Evolutionary conservation across 2,113 vertebrate genomes (phyloP).

Genomic region (Sturnira hondurensis): DNA sequence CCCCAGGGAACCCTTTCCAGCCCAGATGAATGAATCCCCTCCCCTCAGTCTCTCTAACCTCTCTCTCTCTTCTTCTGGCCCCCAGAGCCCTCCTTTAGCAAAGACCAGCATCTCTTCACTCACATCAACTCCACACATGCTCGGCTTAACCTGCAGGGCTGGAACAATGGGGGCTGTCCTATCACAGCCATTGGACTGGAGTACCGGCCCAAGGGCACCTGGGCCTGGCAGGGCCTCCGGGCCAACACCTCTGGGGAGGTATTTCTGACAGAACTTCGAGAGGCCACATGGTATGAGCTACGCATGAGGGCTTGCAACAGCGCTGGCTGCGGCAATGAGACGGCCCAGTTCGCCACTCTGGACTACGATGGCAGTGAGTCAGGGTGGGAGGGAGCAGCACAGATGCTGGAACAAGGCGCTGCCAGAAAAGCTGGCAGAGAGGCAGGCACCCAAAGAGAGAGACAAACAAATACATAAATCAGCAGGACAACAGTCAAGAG

Average conservation of each 20-base stretch:
- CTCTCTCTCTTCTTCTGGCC: neutral
- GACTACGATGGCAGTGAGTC: conserved; percentile 98
- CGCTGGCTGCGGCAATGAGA: conserved; percentile 97
- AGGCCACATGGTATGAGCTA: conserved; percentile 98
- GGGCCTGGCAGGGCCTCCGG: conserved; percentile 93
- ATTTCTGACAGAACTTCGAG: conserved; percentile 94
- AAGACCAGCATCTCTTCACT: conserved; percentile 97
- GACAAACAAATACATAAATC: neutral
- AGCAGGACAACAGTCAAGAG: neutral
- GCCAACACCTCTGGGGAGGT: conserved; percentile 93
- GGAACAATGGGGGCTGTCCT: conserved; percentile 97
- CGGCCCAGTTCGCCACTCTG: conserved; percentile 93
- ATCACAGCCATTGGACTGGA: conserved; percentile 92
- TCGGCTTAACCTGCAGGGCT: conserved; percentile 95
- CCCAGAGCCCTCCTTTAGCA: conserved; percentile 96
- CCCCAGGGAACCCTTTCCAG: neutral
- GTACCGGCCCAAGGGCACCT: conserved; percentile 95
- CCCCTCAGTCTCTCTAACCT: neutral
- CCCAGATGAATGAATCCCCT: neutral
- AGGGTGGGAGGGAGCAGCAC: accelerated
- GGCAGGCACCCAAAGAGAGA: neutral
- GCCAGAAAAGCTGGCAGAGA: neutral
- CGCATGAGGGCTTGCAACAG: conserved; percentile 99
- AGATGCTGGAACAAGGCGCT: neutral
- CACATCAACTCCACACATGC: conserved; percentile 98